phyloP scores from a whole-genome alignment of 2,113 vertebrate species.

The Apistogramma diplotaenia region DNA sequence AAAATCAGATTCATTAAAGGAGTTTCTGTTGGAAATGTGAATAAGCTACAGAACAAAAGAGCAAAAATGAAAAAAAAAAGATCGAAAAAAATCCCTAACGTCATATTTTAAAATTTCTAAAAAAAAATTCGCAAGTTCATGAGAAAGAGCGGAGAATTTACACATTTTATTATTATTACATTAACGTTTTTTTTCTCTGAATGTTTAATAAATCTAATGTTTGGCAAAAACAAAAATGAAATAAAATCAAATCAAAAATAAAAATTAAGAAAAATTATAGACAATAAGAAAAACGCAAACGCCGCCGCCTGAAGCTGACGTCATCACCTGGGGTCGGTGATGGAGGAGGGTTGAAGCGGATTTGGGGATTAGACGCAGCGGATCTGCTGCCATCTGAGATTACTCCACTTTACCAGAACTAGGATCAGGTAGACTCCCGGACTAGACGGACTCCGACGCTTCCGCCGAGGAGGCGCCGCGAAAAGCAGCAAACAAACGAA shows the following conservation, averaged over 20 bases:
- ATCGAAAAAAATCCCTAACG: no score
- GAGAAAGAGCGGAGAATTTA: no score
- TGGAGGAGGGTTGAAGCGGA: neutral
- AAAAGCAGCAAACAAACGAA: neutral
- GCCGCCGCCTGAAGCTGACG: neutral
- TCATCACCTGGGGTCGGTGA: slow-evolving; percentile 12
- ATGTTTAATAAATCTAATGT: no score
- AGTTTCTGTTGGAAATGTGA: no score
- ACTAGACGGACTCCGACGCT: neutral
- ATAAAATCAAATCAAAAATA: no score
- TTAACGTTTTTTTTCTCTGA: neutral
- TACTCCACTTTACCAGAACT: neutral
- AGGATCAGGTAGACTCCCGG: neutral
- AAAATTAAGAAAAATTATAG: no score
- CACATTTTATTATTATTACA: neutral
- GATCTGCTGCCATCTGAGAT: neutral
- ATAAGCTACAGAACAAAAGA: no score
- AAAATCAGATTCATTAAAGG: no score
- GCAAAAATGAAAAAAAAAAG: no score
- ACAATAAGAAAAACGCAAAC: neutral
- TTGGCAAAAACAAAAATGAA: no score
- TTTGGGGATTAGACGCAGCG: slow-evolving; percentile 33
- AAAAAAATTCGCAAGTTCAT: no score
- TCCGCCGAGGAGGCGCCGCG: neutral
- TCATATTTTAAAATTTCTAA: no score